Evolutionary conservation across 2,888 invertebrate species (phyloP).

Genomic region (Margaritifera margaritifera): DNA sequence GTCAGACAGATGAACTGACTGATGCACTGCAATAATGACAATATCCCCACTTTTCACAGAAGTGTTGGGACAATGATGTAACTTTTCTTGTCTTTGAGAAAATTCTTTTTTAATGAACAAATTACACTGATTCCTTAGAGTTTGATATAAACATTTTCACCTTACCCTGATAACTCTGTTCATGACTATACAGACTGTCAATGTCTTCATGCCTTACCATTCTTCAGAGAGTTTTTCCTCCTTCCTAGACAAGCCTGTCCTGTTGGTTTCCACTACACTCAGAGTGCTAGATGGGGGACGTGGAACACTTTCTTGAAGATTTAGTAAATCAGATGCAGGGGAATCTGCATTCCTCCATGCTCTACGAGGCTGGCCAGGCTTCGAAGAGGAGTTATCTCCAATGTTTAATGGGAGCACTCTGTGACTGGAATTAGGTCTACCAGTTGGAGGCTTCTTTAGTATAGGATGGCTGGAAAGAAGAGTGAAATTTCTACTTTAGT

Average conservation of each 20-base stretch:
- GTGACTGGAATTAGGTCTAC: constrained; percentile 18
- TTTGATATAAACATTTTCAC: too few relatives aligned
- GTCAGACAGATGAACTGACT: too few relatives aligned
- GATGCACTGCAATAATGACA: too few relatives aligned
- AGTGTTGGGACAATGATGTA: too few relatives aligned
- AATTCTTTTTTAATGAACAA: too few relatives aligned
- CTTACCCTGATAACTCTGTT: too few relatives aligned
- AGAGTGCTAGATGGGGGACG: constrained; percentile 59
- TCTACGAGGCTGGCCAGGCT: constrained; percentile 50
- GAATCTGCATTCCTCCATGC: constrained; percentile 60
- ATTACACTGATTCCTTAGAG: too few relatives aligned
- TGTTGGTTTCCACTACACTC: constrained; percentile 50
- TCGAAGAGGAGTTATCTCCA: constrained; percentile 27
- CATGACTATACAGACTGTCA: too few relatives aligned
- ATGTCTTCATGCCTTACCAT: constrained; percentile 44
- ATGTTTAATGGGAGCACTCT: constrained; percentile 33
- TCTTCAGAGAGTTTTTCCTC: constrained; percentile 64
- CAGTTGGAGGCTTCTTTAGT: constrained; percentile 51
- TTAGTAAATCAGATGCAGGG: constrained; percentile 42
- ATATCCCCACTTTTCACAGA: too few relatives aligned
- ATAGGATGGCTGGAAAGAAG: constrained; percentile 51
- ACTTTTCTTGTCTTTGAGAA: too few relatives aligned
- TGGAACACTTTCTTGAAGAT: constrained; percentile 37
- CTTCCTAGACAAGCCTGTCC: constrained; percentile 51
- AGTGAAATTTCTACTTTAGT: background rate